Base-by-base conservation (phyloP, 2,888 invertebrate genomes). In the Lochmaea crataegi region DNA sequence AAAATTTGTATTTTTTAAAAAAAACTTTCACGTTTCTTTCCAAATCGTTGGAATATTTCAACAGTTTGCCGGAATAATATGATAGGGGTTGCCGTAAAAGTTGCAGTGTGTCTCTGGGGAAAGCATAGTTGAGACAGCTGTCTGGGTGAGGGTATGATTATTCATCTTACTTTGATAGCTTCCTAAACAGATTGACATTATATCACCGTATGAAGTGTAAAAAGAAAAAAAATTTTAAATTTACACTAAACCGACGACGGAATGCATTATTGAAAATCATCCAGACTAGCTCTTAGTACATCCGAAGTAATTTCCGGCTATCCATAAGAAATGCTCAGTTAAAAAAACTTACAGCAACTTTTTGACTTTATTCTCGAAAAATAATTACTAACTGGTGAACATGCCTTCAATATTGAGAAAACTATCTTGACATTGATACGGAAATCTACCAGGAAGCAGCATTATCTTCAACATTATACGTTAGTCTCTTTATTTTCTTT, bases 1-100 rank as follows among this genome's bases (percentile, higher is more conserved):
- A 63, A 42, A 16, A 63, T 63, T 63, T 45, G 41, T 63, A 63
- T 63, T 18, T 63, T 14, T 41, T 41, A 14, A 16, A 63, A 53
- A 53, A 63, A 63, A 6, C 12, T 38, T 45, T 10, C 61, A 26
- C 61, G 61, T 61, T 38, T 16, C 41, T 18, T 63, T 41, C 22
- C 10, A 38, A 61, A 63, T 18, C 32, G 45, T 45, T 18, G 18
- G 7, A 38, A 63, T 63, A 63, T 61, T 61, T 61, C 45, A 63
- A 45, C 63, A 45, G 63, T 63, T 63, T 22, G 12, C 41, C 7
- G 6, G n/a, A 63, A 63, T n/a, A 63, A 38, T 6, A 63, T 45
- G 63, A 63, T 41, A 63, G 63, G 63, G 41, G 63, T 26, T 41
- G n/a, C 41, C 12, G 63, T 42, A 12, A 63, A 18, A 32, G 14